phyloP scores from a whole-genome alignment of 2,888 invertebrate genomes.

The Synanthedon andrenaeformis region DNA sequence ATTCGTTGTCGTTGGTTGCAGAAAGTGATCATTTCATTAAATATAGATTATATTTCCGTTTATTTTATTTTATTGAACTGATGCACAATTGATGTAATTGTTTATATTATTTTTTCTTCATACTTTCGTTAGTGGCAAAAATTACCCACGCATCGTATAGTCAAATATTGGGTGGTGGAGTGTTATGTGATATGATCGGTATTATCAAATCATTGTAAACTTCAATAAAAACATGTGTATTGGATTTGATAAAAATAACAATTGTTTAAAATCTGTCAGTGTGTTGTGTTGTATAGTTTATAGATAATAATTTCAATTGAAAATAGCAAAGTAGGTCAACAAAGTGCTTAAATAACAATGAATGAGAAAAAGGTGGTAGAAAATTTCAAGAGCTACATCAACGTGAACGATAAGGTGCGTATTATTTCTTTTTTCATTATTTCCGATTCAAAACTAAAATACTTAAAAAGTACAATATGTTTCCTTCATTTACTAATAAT shows the following conservation, averaged over 20 bases:
- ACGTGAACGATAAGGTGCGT: slow-evolving; percentile 49
- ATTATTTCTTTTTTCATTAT: too few species aligned
- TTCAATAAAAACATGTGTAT: slow-evolving; percentile 44
- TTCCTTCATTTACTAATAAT: too few species aligned
- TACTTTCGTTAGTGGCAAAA: too few species aligned
- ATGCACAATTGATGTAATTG: too few species aligned
- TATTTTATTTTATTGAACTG: too few species aligned
- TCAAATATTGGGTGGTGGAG: too few species aligned
- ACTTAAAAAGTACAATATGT: too few species aligned
- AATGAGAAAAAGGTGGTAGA: slow-evolving; percentile 65
- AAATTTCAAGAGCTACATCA: slow-evolving; percentile 71
- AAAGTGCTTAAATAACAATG: slow-evolving; percentile 49
- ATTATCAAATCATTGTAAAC: slow-evolving; percentile 41
- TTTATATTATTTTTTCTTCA: too few species aligned
- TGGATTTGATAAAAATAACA: slow-evolving; percentile 13
- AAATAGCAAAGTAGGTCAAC: slow-evolving; percentile 40
- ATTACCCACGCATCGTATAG: slow-evolving; percentile 2
- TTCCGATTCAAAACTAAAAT: too few species aligned
- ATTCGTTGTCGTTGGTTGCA: too few species aligned
- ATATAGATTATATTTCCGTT: too few species aligned
- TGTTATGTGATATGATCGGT: slow-evolving; percentile 24
- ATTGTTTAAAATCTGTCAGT: neutral
- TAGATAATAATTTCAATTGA: neutral
- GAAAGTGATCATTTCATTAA: too few species aligned
- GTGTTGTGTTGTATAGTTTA: neutral